Conservation (phyloP, 2,888 invertebrate genomes). For the Frankliniella intonsa region DNA sequence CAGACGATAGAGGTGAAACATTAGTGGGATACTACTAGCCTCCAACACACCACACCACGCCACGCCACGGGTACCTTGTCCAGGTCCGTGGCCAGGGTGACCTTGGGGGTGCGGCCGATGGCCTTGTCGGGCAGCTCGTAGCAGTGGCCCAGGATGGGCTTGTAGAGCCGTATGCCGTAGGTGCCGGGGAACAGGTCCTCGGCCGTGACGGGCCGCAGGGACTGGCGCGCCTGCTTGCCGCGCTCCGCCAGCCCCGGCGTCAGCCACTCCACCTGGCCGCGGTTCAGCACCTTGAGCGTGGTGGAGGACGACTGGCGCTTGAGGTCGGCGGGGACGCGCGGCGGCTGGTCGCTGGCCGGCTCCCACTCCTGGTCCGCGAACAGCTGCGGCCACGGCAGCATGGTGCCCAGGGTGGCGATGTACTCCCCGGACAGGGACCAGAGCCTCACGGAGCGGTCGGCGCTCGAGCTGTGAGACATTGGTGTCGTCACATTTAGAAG, state of each 20-base stretch:
- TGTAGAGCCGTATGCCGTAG: neutral
- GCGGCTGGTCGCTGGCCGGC: conserved; percentile 47
- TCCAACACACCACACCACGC: neutral
- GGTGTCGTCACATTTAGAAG: no score
- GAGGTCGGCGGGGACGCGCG: conserved; percentile 67
- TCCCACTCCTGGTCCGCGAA: conserved; percentile 46
- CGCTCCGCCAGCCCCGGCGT: conserved; percentile 21
- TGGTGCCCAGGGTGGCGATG: conserved; percentile 59
- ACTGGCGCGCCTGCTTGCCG: neutral
- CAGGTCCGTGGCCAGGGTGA: neutral
- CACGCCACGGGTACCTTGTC: neutral
- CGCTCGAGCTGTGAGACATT: conserved; percentile 54
- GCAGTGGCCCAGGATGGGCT: neutral
- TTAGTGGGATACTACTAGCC: neutral
- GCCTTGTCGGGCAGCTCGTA: conserved; percentile 7
- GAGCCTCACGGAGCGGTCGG: conserved; percentile 67
- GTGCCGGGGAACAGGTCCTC: conserved; percentile 10
- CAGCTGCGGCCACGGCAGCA: conserved; percentile 57
- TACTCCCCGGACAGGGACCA: conserved; percentile 66
- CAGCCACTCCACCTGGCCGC: neutral
- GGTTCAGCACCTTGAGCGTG: conserved; percentile 60
- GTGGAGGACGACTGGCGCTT: conserved; percentile 68
- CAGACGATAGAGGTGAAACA: neutral
- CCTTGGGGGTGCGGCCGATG: neutral
- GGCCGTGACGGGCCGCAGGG: neutral